Percentiles rank a stretch among this genome's conserved stretches.
Conservation (phyloP, 30 jellyfish, hydroid and myxozoan genomes). For the Pseudorhiza aurosa region DNA sequence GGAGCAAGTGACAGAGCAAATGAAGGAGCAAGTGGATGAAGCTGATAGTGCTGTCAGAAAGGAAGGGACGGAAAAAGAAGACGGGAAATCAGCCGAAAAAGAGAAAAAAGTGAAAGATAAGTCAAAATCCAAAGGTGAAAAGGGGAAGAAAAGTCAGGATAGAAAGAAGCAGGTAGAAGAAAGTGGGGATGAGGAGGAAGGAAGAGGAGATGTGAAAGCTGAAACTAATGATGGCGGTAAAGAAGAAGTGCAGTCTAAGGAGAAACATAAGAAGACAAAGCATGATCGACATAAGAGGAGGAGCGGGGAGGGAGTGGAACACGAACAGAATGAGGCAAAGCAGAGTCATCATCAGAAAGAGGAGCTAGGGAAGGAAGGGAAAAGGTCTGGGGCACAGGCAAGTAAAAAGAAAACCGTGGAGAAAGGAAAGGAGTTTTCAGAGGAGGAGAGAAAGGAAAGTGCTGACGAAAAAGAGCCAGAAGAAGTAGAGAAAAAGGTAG, state of each 20-base stretch:
- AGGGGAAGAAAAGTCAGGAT: conserved; percentile 10
- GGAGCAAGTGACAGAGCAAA: neutral
- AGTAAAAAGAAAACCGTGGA: conserved; percentile 8
- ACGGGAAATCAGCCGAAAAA: conserved; percentile 28
- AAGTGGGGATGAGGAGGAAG: conserved; percentile 1
- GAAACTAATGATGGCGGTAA: conserved; percentile 45
- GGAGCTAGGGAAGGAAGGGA: conserved; percentile 16
- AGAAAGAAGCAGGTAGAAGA: conserved; percentile 19
- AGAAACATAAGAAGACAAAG: conserved; percentile 30
- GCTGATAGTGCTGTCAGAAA: conserved; percentile 33
- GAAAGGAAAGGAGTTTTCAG: neutral
- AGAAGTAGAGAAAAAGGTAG: conserved; percentile 18
- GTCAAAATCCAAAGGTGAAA: neutral
- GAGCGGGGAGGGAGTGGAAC: conserved; percentile 1
- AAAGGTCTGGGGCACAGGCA: neutral
- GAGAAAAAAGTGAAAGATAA: conserved; percentile 32
- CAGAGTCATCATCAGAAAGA: conserved; percentile 43
- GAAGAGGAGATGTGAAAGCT: conserved; percentile 35
- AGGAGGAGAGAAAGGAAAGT: conserved; percentile 6
- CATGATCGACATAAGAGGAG: conserved; percentile 42
- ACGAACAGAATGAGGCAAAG: conserved; percentile 10
- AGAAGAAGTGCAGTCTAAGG: conserved; percentile 20
- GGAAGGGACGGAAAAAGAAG: conserved; percentile 44
- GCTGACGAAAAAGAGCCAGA: conserved; percentile 18
- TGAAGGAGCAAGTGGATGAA: conserved; percentile 25